Conservation (phyloP, 2,797 vertebrate genomes). For the Melanotaenia parkinsoni region DNA sequence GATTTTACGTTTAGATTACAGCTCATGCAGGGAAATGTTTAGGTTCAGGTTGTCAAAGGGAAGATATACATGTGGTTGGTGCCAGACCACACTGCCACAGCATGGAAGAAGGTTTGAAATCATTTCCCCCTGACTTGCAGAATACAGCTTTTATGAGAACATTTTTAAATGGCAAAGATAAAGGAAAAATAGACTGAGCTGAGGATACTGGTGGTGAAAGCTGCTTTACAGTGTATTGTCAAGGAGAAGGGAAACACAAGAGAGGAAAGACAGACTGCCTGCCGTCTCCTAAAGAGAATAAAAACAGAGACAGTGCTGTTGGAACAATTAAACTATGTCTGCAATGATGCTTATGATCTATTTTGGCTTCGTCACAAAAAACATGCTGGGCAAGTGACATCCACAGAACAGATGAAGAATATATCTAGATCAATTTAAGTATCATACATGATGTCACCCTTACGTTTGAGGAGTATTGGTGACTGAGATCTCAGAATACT, state of each 20-base stretch:
- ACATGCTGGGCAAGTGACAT: conserved; percentile 32
- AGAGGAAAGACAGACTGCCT: conserved; percentile 11
- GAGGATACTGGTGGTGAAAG: conserved; percentile 16
- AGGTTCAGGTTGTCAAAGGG: conserved; percentile 67
- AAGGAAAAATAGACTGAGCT: neutral
- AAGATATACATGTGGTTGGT: conserved; percentile 53
- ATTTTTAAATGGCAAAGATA: conserved; percentile 9
- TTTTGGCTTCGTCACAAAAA: conserved; percentile 39
- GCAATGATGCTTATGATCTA: conserved; percentile 56
- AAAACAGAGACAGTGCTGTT: conserved; percentile 49
- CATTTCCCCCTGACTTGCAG: conserved; percentile 27
- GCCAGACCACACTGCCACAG: conserved; percentile 61
- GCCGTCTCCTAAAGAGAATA: conserved; percentile 32
- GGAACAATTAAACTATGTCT: conserved; percentile 55
- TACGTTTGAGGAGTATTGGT: conserved; percentile 37
- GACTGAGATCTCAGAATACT: conserved; percentile 45
- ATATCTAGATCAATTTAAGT: conserved; percentile 55
- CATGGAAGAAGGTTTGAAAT: conserved; percentile 44
- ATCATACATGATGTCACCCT: conserved; percentile 59
- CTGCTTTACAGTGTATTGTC: conserved; percentile 13
- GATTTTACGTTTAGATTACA: conserved; percentile 61
- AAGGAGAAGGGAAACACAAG: neutral
- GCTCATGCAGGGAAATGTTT: conserved; percentile 66
- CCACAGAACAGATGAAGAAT: conserved; percentile 54
- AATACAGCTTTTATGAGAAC: conserved; percentile 1